Conservation (phyloP, 2,113 vertebrate genomes). For the Ariopsis seemanni region DNA sequence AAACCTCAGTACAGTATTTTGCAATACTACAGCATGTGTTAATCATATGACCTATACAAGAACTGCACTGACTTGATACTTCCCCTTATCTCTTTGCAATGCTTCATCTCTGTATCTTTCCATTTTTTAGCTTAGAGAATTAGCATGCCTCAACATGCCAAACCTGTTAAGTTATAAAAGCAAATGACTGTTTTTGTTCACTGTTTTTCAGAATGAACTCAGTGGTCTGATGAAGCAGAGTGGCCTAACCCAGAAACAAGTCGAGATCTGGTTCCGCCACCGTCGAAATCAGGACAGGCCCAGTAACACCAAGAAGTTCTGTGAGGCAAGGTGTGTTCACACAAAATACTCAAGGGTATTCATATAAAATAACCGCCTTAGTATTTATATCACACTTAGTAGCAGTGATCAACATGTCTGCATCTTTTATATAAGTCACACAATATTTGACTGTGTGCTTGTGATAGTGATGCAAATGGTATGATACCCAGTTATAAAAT, state of each 20-base stretch:
- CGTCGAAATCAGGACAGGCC: conserved; percentile 82
- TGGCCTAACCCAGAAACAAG: conserved; percentile 75
- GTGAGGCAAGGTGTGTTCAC: conserved; percentile 81
- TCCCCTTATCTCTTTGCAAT: neutral
- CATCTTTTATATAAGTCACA: conserved; percentile 6
- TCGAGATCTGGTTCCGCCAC: conserved; percentile 83
- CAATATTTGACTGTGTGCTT: neutral
- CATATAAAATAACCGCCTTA: neutral
- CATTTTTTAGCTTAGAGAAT: neutral
- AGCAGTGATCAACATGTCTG: neutral
- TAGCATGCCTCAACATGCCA: neutral
- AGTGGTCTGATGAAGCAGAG: conserved; percentile 74
- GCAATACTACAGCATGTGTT: neutral
- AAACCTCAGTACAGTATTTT: neutral
- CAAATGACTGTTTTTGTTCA: neutral
- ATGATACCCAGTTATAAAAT: neutral
- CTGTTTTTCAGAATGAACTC: conserved; percentile 66
- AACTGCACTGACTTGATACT: neutral
- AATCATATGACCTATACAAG: neutral
- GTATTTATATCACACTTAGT: neutral
- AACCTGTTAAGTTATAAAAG: neutral
- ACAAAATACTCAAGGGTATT: neutral
- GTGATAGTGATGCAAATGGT: neutral
- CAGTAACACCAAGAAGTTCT: conserved; percentile 84
- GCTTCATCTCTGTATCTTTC: neutral